Conservation (phyloP, 2,888 invertebrate genomes). For the Ganaspis brasiliensis region DNA sequence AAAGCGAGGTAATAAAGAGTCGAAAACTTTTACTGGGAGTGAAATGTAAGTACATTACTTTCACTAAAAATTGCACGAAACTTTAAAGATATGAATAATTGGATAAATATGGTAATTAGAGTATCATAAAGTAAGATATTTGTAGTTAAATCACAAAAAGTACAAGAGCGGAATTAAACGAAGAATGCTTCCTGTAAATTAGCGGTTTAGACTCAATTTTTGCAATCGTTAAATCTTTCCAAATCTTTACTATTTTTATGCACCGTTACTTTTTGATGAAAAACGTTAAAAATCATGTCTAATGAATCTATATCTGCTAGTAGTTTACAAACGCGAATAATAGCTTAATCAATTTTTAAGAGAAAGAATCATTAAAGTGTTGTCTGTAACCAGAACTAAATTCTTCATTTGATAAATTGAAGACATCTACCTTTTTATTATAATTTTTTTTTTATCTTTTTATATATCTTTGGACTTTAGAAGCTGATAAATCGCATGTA, state of each 20-base stretch:
- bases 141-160: background rate
- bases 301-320: too few species aligned
- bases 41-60: background rate
- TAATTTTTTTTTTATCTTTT: too few species aligned
- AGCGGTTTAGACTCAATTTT: background rate
- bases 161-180: background rate
- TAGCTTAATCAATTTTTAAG: too few species aligned
- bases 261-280: too few species aligned
- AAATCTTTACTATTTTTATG: background rate
- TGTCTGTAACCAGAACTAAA: too few species aligned
- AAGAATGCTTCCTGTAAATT: constrained; percentile 4
- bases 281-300: too few species aligned
- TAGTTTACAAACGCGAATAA: too few species aligned
- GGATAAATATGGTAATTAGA: background rate
- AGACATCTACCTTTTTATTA: too few species aligned
- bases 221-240: background rate
- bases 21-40: constrained; percentile 1
- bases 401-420: too few species aligned
- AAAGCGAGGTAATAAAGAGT: background rate
- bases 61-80: constrained; percentile 2
- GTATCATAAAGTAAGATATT: background rate
- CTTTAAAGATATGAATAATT: background rate
- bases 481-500: too few species aligned
- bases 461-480: too few species aligned
- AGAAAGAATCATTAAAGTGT: too few species aligned